These are phyloP conservation scores for Sipunculus nudus DNA, from an alignment of 2,888 invertebrate species.

Conservation along the genomic window DNA sequence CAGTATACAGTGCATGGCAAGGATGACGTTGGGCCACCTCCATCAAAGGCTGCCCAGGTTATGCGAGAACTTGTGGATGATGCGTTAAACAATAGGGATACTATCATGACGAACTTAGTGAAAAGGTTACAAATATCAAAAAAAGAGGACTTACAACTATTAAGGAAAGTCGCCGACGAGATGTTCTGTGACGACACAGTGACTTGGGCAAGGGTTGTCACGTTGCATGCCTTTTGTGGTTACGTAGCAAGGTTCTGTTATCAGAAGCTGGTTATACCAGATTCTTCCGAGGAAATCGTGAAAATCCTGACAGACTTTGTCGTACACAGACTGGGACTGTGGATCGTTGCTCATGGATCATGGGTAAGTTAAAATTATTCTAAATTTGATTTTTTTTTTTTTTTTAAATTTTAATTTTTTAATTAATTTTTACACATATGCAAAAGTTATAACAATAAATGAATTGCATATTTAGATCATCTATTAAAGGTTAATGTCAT, in stretches of 20 bases:
- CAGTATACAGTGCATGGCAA: too few species aligned
- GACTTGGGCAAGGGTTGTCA: conserved; percentile 43
- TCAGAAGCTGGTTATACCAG: conserved; percentile 28
- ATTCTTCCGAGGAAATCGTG: conserved; percentile 34
- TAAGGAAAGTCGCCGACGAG: conserved; percentile 33
- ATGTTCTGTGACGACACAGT: conserved; percentile 38
- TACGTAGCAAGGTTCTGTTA: conserved; percentile 33
- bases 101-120: conserved; percentile 31
- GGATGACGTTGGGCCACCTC: too few species aligned
- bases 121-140: conserved; percentile 20
- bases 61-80: conserved; percentile 39
- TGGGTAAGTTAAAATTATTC: conserved; percentile 34
- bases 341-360: conserved; percentile 42
- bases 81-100: conserved; percentile 29
- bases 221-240: conserved; percentile 41
- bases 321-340: conserved; percentile 41
- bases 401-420: not conserved
- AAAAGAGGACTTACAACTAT: conserved; percentile 28
- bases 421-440: not conserved
- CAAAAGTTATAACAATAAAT: too few species aligned
- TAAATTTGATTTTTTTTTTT: not conserved
- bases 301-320: conserved; percentile 32
- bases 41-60: conserved; percentile 25
- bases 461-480: too few species aligned
- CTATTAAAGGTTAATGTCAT: too few species aligned